Conservation (phyloP, 2,113 vertebrate genomes). For the Aspiorhynchus laticeps region DNA sequence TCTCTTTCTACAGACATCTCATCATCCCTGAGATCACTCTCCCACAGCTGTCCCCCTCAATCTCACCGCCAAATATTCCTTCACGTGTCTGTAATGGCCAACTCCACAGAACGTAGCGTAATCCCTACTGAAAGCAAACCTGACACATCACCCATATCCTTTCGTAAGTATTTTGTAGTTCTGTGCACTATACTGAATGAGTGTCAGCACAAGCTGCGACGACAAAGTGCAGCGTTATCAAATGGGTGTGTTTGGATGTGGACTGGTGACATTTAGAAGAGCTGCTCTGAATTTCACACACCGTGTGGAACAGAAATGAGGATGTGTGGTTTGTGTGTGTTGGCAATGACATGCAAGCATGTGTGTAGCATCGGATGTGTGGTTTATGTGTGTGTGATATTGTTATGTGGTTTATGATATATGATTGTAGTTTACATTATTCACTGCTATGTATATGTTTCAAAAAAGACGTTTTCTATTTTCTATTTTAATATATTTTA, state of each 20-base stretch:
- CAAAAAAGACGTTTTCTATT: too few relatives aligned
- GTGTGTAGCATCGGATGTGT: neutral
- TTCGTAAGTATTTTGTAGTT: conserved; percentile 48
- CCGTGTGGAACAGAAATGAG: neutral
- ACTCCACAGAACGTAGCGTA: conserved; percentile 26
- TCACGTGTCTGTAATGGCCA: conserved; percentile 41
- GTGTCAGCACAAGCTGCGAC: neutral
- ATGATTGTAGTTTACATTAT: neutral
- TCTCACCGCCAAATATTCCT: conserved; percentile 39
- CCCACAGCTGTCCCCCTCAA: conserved; percentile 59
- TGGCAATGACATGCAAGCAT: neutral
- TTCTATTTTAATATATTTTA: neutral
- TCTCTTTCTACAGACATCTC: conserved; percentile 40
- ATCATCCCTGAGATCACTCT: conserved; percentile 47
- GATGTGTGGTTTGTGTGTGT: neutral
- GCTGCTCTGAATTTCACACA: conserved; percentile 27
- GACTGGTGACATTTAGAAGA: neutral
- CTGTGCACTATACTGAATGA: conserved; percentile 18
- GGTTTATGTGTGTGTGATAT: neutral
- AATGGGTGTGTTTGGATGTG: neutral
- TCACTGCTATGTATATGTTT: neutral
- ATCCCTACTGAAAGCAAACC: neutral
- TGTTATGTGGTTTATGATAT: neutral
- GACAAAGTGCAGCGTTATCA: neutral
- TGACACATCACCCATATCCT: neutral